Percentiles rank a stretch among this genome's conserved stretches.
These are phyloP conservation scores for Polylopha cassiicola DNA, from an alignment of 2,888 invertebrate species.

Conservation along the genomic window DNA sequence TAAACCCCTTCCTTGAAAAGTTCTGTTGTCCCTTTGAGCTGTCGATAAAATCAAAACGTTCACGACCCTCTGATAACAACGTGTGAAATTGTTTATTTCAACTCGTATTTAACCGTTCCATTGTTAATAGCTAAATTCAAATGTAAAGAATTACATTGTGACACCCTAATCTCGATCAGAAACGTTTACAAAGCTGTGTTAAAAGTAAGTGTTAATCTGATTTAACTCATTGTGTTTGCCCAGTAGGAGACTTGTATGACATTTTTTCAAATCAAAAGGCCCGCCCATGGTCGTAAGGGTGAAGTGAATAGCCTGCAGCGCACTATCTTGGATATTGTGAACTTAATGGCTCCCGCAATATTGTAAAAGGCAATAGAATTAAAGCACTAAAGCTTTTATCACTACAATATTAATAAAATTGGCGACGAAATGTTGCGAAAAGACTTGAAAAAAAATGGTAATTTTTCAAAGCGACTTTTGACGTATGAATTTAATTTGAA, in stretches of 20 bases:
- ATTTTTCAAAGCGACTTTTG: neutral
- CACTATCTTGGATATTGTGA: conserved; percentile 17
- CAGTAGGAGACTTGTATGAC: conserved; percentile 60
- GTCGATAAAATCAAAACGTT: conserved; percentile 52
- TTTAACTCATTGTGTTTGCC: conserved; percentile 67
- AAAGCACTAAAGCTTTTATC: conserved; percentile 5
- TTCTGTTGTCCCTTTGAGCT: conserved; percentile 35
- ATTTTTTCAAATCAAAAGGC: conserved; percentile 35
- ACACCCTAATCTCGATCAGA: conserved; percentile 72
- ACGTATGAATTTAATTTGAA: too few relatives aligned
- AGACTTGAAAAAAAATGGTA: neutral
- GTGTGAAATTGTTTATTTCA: conserved; percentile 64
- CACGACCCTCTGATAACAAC: conserved; percentile 43
- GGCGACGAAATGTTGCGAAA: neutral
- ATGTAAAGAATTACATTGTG: conserved; percentile 66
- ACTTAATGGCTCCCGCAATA: conserved; percentile 7
- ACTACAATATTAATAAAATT: neutral
- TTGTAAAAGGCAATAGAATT: neutral
- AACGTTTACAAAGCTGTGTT: conserved; percentile 59
- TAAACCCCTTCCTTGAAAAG: conserved; percentile 16
- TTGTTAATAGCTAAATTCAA: conserved; percentile 58
- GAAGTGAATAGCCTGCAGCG: conserved; percentile 11
- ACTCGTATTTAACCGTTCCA: conserved; percentile 51
- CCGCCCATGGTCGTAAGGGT: conserved; percentile 12
- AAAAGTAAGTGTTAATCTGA: conserved; percentile 72